phyloP scores from a whole-genome alignment of 2,797 vertebrate genomes.

The Florisuga fusca region DNA sequence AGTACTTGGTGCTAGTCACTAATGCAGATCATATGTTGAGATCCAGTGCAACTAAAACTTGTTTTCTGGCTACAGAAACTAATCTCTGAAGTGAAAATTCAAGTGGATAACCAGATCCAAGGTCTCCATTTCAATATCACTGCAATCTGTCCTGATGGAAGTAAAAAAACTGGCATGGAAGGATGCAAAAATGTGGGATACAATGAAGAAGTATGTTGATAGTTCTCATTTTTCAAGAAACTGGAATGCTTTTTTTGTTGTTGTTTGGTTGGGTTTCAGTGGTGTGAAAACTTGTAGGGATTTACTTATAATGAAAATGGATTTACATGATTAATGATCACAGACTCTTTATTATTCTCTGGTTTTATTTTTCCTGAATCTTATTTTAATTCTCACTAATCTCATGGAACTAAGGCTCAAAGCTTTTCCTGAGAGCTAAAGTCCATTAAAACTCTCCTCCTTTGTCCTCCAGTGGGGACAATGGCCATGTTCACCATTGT shows the following conservation, averaged over 20 bases:
- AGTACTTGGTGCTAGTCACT: conserved; percentile 23
- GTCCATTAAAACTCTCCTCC: conserved; percentile 43
- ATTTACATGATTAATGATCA: conserved; percentile 56
- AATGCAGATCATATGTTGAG: neutral
- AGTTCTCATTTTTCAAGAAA: conserved; percentile 53
- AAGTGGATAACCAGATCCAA: conserved; percentile 89
- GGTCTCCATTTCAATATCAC: conserved; percentile 89
- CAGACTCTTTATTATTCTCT: conserved; percentile 39
- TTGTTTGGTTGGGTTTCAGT: conserved; percentile 39
- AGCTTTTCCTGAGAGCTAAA: conserved; percentile 43
- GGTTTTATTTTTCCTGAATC: conserved; percentile 54
- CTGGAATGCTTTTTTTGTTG: conserved; percentile 56
- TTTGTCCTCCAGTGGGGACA: conserved; percentile 40
- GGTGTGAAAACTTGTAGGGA: conserved; percentile 32
- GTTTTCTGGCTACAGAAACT: conserved; percentile 85
- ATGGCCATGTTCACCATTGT: conserved; percentile 21
- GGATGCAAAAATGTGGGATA: conserved; percentile 90
- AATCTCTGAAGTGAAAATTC: conserved; percentile 91
- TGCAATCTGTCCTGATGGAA: conserved; percentile 92
- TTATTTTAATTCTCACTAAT: conserved; percentile 66
- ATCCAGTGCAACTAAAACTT: conserved; percentile 4
- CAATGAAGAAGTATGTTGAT: conserved; percentile 87
- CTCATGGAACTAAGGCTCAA: conserved; percentile 46
- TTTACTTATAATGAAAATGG: conserved; percentile 51
- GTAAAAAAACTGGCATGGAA: conserved; percentile 78